These are phyloP conservation scores for Athene cunicularia DNA, from an alignment of 2,113 vertebrate genomes.

Conservation along the genomic window DNA sequence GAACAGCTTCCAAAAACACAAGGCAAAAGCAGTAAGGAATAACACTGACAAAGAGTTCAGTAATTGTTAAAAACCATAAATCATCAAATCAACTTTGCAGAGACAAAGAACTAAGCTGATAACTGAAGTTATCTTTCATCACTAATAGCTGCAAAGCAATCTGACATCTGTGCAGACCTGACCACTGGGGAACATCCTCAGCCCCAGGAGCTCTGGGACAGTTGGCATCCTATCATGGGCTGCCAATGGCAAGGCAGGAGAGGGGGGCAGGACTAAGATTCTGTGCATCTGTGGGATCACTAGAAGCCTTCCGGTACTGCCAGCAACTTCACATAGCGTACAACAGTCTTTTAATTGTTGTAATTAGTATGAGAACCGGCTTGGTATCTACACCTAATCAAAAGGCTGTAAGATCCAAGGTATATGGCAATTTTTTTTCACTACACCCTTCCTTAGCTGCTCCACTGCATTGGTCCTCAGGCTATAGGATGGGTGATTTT, in stretches of 20 bases:
- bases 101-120: background rate
- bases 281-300: background rate
- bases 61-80: background rate
- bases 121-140: background rate
- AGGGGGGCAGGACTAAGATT: background rate
- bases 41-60: background rate
- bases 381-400: background rate
- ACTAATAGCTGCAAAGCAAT: background rate
- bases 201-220: background rate
- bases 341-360: background rate
- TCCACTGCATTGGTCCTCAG: background rate
- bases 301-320: background rate
- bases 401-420: background rate
- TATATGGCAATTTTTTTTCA: background rate
- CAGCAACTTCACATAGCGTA: background rate
- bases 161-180: background rate
- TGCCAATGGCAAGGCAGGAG: background rate
- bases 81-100: background rate
- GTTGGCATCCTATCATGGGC: background rate
- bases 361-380: fast-evolving
- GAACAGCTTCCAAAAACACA: background rate
- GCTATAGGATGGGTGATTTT: background rate
- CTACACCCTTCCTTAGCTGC: background rate
- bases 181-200: background rate
- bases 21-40: background rate